These are phyloP conservation scores for Arrhopalites spinosus DNA, from an alignment of 2,888 invertebrate genomes.

Conservation along the genomic window DNA sequence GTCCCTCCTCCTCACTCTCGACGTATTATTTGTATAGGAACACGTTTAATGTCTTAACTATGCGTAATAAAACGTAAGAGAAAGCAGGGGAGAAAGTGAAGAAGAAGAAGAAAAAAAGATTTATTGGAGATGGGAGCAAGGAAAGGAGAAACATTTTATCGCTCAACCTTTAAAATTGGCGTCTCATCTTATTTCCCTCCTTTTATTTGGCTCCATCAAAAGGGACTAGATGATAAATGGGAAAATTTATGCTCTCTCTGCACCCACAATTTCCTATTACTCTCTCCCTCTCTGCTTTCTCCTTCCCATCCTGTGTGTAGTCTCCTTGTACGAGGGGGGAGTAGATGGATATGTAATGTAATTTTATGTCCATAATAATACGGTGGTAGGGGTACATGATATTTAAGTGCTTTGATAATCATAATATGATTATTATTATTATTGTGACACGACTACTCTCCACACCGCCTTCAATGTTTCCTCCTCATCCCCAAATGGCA, in stretches of 20 bases:
- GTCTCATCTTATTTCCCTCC: conserved; percentile 27
- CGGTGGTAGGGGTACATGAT: background rate
- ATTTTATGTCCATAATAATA: background rate
- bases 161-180: conserved; percentile 31
- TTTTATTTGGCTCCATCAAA: conserved; percentile 26
- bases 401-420: conserved; percentile 11
- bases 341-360: background rate
- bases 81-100: background rate
- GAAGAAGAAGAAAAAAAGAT: conserved; percentile 2
- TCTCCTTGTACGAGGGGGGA: background rate
- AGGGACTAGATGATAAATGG: conserved; percentile 25
- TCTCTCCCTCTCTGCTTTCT: background rate
- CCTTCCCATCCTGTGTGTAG: background rate
- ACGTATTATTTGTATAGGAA: background rate
- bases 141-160: conserved; percentile 23
- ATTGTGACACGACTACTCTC: background rate
- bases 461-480: background rate
- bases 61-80: background rate
- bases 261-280: too few relatives aligned
- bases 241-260: conserved; percentile 10
- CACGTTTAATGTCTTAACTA: background rate
- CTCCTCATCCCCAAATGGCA: too few relatives aligned
- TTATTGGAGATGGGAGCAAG: background rate
- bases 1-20: too few relatives aligned
- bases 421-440: background rate